Evolutionary conservation across 1,140 invertebrate genomes (phyloP).

Genomic region (Atta cephalotes): DNA sequence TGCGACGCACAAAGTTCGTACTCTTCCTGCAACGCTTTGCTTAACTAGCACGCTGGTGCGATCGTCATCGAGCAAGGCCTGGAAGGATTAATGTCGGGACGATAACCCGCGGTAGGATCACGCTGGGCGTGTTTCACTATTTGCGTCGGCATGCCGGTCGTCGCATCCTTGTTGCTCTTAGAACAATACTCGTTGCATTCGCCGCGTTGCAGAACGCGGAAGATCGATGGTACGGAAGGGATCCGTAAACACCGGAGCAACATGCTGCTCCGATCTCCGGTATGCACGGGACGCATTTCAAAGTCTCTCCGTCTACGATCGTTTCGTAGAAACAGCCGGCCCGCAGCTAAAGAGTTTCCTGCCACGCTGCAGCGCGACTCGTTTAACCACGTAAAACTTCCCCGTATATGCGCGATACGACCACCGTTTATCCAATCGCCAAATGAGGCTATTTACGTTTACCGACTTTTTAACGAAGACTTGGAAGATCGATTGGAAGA

Average conservation of each 20-base stretch:
- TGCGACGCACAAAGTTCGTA: neutral
- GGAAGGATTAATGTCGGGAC: conserved; percentile 44
- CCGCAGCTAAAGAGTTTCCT: conserved; percentile 44
- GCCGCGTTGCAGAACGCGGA: conserved; percentile 67
- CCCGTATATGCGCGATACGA: neutral
- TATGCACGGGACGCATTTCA: conserved; percentile 46
- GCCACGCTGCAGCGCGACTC: conserved; percentile 35
- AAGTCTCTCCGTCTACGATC: conserved; percentile 32
- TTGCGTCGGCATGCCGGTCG: conserved; percentile 40
- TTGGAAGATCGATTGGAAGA: conserved; percentile 27
- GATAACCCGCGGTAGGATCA: conserved; percentile 51
- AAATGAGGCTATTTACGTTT: conserved; percentile 48
- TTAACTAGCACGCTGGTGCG: neutral
- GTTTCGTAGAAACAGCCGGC: conserved; percentile 42
- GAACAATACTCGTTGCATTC: conserved; percentile 48
- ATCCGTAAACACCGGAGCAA: conserved; percentile 53
- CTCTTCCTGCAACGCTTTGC: neutral
- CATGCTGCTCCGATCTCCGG: conserved; percentile 4
- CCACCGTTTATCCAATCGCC: conserved; percentile 33
- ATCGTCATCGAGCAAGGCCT: conserved; percentile 25
- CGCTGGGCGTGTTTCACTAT: conserved; percentile 52
- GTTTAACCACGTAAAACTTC: conserved; percentile 50
- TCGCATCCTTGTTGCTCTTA: conserved; percentile 56
- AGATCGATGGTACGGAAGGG: conserved; percentile 69
- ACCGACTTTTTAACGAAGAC: conserved; percentile 4